Evolutionary conservation across 2,113 vertebrate genomes (phyloP), one percentile per base, ranked within the genome.

Genomic region (Zosterops hypoxanthus): DNA sequence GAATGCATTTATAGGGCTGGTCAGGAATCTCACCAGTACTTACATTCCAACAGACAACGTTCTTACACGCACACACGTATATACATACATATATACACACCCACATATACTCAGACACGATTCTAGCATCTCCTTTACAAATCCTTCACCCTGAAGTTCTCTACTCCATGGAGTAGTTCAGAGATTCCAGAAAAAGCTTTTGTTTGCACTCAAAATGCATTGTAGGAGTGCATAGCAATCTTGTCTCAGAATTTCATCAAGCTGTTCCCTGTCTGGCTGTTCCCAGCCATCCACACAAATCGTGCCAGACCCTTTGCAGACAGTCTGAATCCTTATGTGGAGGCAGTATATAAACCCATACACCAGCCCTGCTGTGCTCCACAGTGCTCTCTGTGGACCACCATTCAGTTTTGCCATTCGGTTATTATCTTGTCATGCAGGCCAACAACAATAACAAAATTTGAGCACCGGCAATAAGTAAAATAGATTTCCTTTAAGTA

Each of bases 31-130:
- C 12, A 59, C 5, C 26, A 76, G 11, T 44, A 60, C 11, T 57
- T 59, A 57, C 3, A 52, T 47, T 66, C 10, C 26, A 69, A 52
- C 6, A 66, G 4, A 68, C 3, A 89, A 16, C 19, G 55, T 25
- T 63, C 18, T 34, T 47, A 8, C 22, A 18, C 4, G n/a, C 4
- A 55, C 6, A 29, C 18, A 53, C 6, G 31, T 4, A 57, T 11
- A 44, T 3, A 42, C 0, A 59, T 0, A 29, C 36, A 39, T 39
- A 39, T 39, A 39, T 10, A 39, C 36, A 39, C 36, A 39, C 1
- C 52, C 11, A 39, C 39, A 31, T 19, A 34, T 15, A n/a, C 4
- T 42, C 4, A 42, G 29, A 75, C n/a, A 41, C 6, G 3, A 13
- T 42, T 52, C 4, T 12, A 61, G 28, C 36, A 78, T 14, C 13